These are phyloP conservation scores for Cranoglanis bouderius DNA, from an alignment of 2,113 vertebrate species.

Conservation along the genomic window DNA sequence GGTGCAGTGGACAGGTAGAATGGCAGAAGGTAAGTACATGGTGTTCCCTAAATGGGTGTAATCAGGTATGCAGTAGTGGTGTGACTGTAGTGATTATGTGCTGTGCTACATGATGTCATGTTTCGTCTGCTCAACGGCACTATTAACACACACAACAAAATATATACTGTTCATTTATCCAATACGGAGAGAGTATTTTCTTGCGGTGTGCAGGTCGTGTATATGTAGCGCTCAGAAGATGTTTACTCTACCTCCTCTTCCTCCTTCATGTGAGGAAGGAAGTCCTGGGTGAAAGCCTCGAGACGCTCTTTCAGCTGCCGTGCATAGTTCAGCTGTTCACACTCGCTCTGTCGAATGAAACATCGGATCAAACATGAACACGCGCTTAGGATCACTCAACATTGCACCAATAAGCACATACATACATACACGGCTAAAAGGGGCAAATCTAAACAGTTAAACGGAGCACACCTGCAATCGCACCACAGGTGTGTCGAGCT, in stretches of 20 bases:
- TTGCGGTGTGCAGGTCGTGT: background rate
- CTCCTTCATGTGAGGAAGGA: slow-evolving; percentile 99
- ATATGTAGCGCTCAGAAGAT: background rate
- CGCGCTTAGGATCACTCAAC: background rate
- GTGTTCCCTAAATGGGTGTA: background rate
- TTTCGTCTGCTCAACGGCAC: background rate
- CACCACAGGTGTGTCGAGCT: background rate
- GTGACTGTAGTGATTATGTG: background rate
- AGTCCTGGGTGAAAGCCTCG: slow-evolving; percentile 97
- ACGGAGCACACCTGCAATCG: background rate
- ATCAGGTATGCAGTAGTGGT: background rate
- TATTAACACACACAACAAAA: background rate
- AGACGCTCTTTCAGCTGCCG: slow-evolving; percentile 94
- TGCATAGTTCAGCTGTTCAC: slow-evolving; percentile 95
- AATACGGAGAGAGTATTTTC: background rate
- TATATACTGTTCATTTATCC: background rate
- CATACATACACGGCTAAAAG: background rate
- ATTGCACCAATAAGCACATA: background rate
- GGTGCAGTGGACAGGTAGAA: background rate
- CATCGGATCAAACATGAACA: background rate
- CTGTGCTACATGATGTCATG: background rate
- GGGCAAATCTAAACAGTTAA: background rate
- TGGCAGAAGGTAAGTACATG: background rate
- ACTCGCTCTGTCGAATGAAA: slow-evolving; percentile 83
- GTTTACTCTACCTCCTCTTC: slow-evolving; percentile 87